These are phyloP conservation scores for Gila robusta DNA, from an alignment of 2,797 vertebrate genomes.

Conservation along the genomic window DNA sequence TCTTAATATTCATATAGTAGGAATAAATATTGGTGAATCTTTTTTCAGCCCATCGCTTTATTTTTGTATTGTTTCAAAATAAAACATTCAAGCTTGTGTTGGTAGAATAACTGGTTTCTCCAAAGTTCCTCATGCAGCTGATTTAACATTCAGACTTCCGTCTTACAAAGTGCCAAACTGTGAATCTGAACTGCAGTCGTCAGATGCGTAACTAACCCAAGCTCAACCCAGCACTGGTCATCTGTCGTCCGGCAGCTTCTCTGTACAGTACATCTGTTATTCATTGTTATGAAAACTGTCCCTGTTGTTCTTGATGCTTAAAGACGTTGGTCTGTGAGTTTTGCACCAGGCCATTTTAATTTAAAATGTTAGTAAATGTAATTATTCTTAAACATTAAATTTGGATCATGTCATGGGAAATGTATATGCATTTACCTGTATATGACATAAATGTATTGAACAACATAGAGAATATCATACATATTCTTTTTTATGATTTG, in stretches of 20 bases:
- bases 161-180: background rate
- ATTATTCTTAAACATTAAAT: background rate
- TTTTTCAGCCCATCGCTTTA: background rate
- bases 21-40: background rate
- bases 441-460: background rate
- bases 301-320: background rate
- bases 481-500: background rate
- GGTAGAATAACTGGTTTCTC: background rate
- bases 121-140: background rate
- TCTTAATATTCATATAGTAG: background rate
- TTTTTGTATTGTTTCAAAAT: background rate
- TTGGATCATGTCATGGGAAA: background rate
- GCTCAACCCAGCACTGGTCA: too few species aligned
- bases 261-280: background rate
- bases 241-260: background rate
- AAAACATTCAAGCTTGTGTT: background rate
- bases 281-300: background rate
- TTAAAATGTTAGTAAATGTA: background rate
- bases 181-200: background rate
- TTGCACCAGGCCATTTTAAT: background rate
- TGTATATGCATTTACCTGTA: background rate
- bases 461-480: background rate
- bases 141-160: background rate
- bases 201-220: too few species aligned
- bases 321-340: background rate